Conservation (phyloP, 2,797 vertebrate genomes). For the Dromococcyx pavoninus region DNA sequence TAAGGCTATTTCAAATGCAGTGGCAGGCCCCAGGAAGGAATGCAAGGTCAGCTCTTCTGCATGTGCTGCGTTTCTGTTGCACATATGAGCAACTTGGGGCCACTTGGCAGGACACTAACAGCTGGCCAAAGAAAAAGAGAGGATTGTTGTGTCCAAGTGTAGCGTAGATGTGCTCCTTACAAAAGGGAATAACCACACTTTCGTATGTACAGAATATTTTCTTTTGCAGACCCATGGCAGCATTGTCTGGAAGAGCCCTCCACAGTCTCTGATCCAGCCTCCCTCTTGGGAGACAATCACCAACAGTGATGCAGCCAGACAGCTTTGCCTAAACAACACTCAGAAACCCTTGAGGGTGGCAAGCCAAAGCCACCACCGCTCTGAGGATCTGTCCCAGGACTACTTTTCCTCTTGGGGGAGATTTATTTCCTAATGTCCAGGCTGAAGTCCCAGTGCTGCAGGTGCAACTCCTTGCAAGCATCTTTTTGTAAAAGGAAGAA, state of each 20-base stretch:
- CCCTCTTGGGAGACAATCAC: background rate
- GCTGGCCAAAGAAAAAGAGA: background rate
- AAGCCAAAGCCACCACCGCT: background rate
- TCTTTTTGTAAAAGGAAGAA: background rate
- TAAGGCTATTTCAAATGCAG: background rate
- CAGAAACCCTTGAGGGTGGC: background rate
- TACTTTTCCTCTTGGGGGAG: background rate
- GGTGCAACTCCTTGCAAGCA: background rate
- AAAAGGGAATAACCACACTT: background rate
- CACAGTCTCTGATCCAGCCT: background rate
- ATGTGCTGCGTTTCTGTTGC: fast-evolving
- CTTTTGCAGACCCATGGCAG: background rate
- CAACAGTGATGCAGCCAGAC: background rate
- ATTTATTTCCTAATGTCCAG: background rate
- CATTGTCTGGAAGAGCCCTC: background rate
- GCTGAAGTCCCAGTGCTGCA: background rate
- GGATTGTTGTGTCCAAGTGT: background rate
- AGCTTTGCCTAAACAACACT: background rate
- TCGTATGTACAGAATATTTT: background rate
- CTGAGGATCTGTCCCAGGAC: background rate
- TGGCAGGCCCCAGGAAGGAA: background rate
- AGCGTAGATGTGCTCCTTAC: background rate
- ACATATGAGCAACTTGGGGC: background rate
- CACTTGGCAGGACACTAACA: background rate
- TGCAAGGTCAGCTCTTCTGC: background rate